Evolutionary conservation across 2,888 invertebrate genomes (phyloP), one percentile per base, ranked within the genome.

Genomic region (Coenonympha arcania): DNA sequence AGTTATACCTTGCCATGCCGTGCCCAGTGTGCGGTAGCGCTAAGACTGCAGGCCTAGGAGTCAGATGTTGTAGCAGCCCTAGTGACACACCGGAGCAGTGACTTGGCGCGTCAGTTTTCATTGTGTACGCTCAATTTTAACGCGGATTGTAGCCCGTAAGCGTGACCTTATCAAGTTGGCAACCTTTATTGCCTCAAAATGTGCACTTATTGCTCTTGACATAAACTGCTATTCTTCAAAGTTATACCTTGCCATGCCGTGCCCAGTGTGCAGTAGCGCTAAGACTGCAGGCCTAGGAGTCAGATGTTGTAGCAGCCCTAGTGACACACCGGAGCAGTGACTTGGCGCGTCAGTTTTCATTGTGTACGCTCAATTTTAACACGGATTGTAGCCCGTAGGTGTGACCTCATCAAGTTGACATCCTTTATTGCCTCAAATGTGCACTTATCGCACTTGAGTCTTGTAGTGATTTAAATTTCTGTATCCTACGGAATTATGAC

Each of bases 161-260:
- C 66, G 73, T 71, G 68, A 71, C 67, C 58, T 58, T 58, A 64
- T 48, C 60, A 63, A 52, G 55, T 62, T 66, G 69, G 61, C 66
- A 60, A 62, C 75, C 65, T 73, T 71, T 71, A 69, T 63, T 65
- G 61, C 56, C 52, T 55, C 50, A 56, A 56, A 55, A n/a, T 39
- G 39, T 39, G 39, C 22, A 34, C 24, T 22, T 54, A 48, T 49
- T 51, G 54, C 58, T 33, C 43, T 22, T 45, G 36, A 44, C n/a
- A n/a, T n/a, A n/a, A n/a, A n/a, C n/a, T n/a, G n/a, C n/a, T n/a
- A n/a, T n/a, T n/a, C n/a, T n/a, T n/a, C n/a, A n/a, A n/a, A n/a
- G n/a, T n/a, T n/a, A n/a, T n/a, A n/a, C n/a, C n/a, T n/a, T n/a
- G n/a, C n/a, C n/a, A n/a, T n/a, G n/a, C n/a, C n/a, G n/a, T n/a